These are phyloP conservation scores for Abrostola triplasia DNA, from an alignment of 2,888 invertebrate species.

Conservation along the genomic window DNA sequence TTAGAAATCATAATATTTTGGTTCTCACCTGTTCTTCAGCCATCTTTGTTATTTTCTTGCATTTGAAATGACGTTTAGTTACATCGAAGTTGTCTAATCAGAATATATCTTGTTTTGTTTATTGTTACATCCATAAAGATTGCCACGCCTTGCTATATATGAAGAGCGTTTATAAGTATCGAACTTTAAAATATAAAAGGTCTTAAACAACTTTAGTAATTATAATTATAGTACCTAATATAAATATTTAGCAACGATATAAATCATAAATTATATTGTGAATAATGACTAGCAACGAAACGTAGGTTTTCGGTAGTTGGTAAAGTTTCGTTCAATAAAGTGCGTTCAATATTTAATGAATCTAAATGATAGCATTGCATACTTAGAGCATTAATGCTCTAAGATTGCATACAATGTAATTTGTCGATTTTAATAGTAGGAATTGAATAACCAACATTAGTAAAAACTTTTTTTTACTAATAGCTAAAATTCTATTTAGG, in stretches of 20 bases:
- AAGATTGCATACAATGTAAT: too few species aligned
- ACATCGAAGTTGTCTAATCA: constrained; percentile 37
- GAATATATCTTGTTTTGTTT: constrained; percentile 13
- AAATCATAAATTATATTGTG: not conserved
- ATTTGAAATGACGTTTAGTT: constrained; percentile 82
- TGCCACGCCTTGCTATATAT: not conserved
- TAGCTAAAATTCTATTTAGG: too few species aligned
- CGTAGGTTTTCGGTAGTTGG: not conserved
- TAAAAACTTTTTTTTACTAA: too few species aligned
- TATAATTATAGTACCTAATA: not conserved
- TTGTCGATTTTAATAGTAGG: too few species aligned
- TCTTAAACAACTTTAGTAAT: not conserved
- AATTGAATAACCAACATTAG: too few species aligned
- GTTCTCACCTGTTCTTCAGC: constrained; percentile 93
- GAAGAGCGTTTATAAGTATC: not conserved
- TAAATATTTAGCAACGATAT: not conserved
- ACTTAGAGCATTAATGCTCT: too few species aligned
- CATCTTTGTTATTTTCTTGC: constrained; percentile 90
- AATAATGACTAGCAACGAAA: not conserved
- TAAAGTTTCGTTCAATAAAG: constrained; percentile 20
- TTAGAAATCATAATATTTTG: constrained; percentile 81
- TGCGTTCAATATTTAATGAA: constrained; percentile 26
- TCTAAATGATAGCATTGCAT: too few species aligned
- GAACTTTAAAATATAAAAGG: not conserved
- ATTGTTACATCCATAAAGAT: not conserved